phyloP scores from a whole-genome alignment of 2,113 vertebrate species.

The Chionis minor region DNA sequence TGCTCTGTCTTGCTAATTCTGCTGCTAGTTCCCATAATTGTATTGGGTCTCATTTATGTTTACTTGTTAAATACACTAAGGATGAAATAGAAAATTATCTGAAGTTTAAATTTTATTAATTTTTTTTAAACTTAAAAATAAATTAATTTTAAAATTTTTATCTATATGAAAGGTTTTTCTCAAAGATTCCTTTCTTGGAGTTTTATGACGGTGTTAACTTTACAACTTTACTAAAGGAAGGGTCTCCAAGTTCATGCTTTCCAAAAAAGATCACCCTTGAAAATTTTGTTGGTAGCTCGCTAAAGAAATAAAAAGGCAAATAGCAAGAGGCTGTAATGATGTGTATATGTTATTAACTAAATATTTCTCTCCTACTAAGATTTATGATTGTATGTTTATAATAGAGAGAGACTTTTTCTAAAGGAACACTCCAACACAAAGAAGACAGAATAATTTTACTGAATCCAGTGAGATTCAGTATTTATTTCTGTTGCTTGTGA shows the following conservation, averaged over 20 bases:
- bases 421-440: neutral
- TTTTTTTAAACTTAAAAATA: neutral
- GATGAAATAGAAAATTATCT: neutral
- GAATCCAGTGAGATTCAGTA: neutral
- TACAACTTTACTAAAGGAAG: neutral
- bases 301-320: neutral
- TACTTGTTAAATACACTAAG: neutral
- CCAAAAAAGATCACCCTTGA: neutral
- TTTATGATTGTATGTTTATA: neutral
- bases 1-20: neutral
- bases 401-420: neutral
- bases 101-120: neutral
- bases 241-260: neutral
- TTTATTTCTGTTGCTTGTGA: neutral
- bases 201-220: neutral
- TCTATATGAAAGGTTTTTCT: neutral
- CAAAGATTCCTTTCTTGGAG: neutral
- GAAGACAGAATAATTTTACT: neutral
- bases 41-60: neutral
- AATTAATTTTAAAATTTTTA: neutral
- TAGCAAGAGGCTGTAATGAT: neutral
- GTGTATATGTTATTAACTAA: neutral
- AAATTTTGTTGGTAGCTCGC: neutral
- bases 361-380: neutral
- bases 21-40: neutral